Evolutionary conservation across 2,113 vertebrate genomes (phyloP).

Genomic region (Nothoprocta perdicaria): DNA sequence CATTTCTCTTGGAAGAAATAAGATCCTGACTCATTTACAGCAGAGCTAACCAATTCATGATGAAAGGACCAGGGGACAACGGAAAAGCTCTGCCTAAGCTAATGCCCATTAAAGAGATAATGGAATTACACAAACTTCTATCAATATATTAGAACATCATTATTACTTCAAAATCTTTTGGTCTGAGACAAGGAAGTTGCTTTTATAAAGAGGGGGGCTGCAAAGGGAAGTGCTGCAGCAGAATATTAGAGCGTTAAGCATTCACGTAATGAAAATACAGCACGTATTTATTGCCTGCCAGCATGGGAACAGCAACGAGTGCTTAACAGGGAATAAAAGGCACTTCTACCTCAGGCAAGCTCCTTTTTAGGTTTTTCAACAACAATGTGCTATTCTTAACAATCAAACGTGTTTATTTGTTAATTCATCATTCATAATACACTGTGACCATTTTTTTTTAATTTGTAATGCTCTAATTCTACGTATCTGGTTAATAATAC

Average conservation of each 20-base stretch:
- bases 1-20: neutral
- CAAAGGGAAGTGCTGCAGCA: neutral
- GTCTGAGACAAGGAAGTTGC: neutral
- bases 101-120: neutral
- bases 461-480: neutral
- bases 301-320: neutral
- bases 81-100: neutral
- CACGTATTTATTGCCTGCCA: neutral
- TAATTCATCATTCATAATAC: neutral
- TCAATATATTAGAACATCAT: neutral
- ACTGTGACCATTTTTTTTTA: neutral
- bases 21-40: neutral
- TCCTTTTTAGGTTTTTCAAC: neutral
- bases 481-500: neutral
- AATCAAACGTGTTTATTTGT: neutral
- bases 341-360: neutral
- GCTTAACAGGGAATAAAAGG: neutral
- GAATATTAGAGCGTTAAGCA: neutral
- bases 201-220: neutral
- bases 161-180: constrained; percentile 18
- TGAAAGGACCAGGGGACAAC: neutral
- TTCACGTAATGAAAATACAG: neutral
- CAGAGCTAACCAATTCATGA: neutral
- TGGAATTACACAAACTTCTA: neutral
- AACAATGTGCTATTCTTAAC: neutral